Percentiles rank a stretch among this genome's conserved stretches.
These are phyloP conservation scores for Lycocerus yunnanus DNA, from an alignment of 2,888 invertebrate species.

Conservation along the genomic window DNA sequence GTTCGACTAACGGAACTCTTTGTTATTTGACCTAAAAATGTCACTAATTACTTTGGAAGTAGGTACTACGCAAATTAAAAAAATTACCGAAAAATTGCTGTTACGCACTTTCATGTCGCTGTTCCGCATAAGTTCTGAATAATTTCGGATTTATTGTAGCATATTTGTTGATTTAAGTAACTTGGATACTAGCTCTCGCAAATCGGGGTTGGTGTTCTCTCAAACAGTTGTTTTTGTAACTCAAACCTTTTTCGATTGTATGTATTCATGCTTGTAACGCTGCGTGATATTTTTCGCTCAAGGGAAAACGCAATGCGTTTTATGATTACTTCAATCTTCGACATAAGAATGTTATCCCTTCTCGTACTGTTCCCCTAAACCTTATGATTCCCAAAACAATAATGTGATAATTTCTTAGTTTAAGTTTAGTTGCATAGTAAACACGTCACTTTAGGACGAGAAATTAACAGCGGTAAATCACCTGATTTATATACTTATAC, in stretches of 20 bases:
- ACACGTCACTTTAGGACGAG: conserved; percentile 27
- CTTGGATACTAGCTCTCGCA: neutral
- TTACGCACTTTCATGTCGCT: neutral
- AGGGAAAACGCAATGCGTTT: neutral
- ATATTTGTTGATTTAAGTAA: neutral
- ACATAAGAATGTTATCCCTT: neutral
- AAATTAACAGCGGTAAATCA: conserved; percentile 33
- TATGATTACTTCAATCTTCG: neutral
- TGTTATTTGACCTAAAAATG: neutral
- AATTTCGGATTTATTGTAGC: neutral
- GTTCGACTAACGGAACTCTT: neutral
- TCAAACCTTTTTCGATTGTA: neutral
- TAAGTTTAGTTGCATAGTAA: conserved; percentile 16
- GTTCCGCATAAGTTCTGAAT: neutral
- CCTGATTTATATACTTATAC: conserved; percentile 34
- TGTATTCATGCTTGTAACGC: neutral
- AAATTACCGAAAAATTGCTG: neutral
- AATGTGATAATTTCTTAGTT: conserved; percentile 3
- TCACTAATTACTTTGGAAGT: conserved; percentile 2
- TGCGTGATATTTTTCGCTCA: neutral
- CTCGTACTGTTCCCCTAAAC: neutral
- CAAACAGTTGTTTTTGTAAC: neutral
- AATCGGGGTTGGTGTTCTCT: neutral
- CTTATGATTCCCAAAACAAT: neutral
- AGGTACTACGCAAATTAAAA: neutral